Evolutionary conservation across 2,797 vertebrate genomes (phyloP).

Genomic region (Gymnothorax reevesii): DNA sequence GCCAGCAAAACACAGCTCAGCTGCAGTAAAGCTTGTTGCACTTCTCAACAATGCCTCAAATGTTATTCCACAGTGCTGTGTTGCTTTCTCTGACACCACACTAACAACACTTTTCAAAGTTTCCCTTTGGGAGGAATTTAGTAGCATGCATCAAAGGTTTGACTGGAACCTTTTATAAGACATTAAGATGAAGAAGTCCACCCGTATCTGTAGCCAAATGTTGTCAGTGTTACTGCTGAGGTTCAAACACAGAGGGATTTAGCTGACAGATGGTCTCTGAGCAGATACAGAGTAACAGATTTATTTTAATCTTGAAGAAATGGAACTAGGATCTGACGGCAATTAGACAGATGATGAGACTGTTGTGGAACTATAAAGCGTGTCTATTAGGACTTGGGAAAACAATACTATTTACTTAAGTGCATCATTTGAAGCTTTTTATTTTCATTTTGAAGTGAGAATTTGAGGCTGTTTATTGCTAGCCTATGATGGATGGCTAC

Average conservation of each 20-base stretch:
- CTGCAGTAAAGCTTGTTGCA: neutral
- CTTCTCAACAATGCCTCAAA: neutral
- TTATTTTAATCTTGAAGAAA: neutral
- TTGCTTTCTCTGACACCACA: neutral
- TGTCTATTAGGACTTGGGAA: neutral
- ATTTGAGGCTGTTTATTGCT: neutral
- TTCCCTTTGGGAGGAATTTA: neutral
- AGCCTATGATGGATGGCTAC: neutral
- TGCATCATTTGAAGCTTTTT: neutral
- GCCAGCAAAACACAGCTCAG: neutral
- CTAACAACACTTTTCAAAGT: neutral
- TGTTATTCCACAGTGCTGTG: neutral
- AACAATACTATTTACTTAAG: neutral
- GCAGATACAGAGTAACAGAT: neutral
- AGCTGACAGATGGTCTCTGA: neutral
- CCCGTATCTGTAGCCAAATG: neutral
- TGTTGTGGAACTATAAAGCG: neutral
- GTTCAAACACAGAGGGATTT: neutral
- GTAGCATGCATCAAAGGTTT: neutral
- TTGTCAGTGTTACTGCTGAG: neutral
- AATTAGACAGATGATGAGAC: neutral
- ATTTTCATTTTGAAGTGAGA: neutral
- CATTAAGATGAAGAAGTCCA: neutral
- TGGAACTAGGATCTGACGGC: neutral
- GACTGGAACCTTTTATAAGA: neutral